A percentile compares a stretch with the other conserved stretches of the same genome.
These are phyloP conservation scores for Atrina japonica DNA, from an alignment of 2,888 invertebrate genomes.

Conservation along the genomic window DNA sequence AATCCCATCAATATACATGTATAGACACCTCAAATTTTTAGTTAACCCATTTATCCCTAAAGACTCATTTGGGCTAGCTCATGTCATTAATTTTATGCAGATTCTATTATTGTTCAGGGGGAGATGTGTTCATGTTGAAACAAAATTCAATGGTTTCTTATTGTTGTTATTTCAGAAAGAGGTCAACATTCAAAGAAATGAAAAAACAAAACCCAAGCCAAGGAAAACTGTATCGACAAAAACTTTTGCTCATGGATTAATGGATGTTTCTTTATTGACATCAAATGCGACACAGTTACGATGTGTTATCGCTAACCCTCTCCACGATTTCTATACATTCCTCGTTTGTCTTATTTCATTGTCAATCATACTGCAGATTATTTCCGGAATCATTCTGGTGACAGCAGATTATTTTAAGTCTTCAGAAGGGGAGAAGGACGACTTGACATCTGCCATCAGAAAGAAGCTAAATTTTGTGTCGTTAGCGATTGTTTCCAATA, in stretches of 20 bases:
- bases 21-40: too few species aligned
- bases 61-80: too few species aligned
- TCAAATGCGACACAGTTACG: constrained; percentile 56
- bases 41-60: too few species aligned
- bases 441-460: constrained; percentile 38
- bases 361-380: constrained; percentile 49
- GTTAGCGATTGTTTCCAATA: constrained; percentile 43
- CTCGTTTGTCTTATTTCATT: constrained; percentile 41
- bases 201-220: background rate
- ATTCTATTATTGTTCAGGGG: too few species aligned
- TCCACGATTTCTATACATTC: constrained; percentile 48
- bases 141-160: too few species aligned
- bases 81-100: too few species aligned
- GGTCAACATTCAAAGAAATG: too few species aligned
- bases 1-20: too few species aligned
- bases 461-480: constrained; percentile 49
- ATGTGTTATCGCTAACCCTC: constrained; percentile 41
- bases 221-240: constrained; percentile 53
- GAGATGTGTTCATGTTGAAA: too few species aligned
- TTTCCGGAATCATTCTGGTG: constrained; percentile 46
- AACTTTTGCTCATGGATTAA: constrained; percentile 57
- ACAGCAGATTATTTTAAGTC: constrained; percentile 51
- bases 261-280: constrained; percentile 54
- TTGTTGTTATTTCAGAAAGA: too few species aligned
- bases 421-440: constrained; percentile 42